Percentiles rank a stretch among this genome's conserved stretches.
These are phyloP conservation scores for Leptopterna dolabrata DNA, from an alignment of 2,888 invertebrate species.

Conservation along the genomic window DNA sequence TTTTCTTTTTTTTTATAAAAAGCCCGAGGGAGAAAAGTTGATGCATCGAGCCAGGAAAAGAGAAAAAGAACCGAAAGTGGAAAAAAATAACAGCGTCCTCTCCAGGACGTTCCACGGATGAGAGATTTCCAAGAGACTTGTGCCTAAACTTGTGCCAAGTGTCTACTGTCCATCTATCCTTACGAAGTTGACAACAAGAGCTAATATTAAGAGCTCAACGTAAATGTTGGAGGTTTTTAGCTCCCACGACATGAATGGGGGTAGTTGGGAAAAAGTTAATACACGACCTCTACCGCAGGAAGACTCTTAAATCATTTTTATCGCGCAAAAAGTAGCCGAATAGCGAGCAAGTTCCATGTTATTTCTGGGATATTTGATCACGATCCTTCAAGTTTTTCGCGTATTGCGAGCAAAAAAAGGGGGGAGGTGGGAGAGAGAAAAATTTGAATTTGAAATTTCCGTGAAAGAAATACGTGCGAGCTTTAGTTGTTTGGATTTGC, in stretches of 20 bases:
- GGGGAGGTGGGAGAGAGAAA: neutral
- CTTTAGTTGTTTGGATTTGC: neutral
- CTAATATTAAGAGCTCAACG: neutral
- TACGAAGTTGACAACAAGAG: neutral
- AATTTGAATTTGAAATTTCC: slow-evolving; percentile 1
- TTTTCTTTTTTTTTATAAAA: too few relatives aligned
- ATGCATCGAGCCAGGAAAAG: too few relatives aligned
- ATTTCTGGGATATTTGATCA: too few relatives aligned
- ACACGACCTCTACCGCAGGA: neutral
- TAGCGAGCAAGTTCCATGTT: too few relatives aligned
- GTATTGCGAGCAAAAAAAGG: too few relatives aligned
- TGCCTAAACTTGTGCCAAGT: neutral
- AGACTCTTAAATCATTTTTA: neutral
- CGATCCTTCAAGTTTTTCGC: too few relatives aligned
- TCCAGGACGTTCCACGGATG: neutral
- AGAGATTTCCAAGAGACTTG: neutral
- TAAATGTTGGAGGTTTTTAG: too few relatives aligned
- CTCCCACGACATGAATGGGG: neutral
- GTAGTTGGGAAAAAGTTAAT: neutral
- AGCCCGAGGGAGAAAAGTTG: too few relatives aligned
- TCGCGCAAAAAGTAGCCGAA: neutral
- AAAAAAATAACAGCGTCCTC: neutral
- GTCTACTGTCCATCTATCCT: neutral
- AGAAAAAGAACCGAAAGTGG: too few relatives aligned
- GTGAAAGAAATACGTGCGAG: neutral